phyloP scores from a whole-genome alignment of 1,140 invertebrate species.

The Thrips palmi region DNA sequence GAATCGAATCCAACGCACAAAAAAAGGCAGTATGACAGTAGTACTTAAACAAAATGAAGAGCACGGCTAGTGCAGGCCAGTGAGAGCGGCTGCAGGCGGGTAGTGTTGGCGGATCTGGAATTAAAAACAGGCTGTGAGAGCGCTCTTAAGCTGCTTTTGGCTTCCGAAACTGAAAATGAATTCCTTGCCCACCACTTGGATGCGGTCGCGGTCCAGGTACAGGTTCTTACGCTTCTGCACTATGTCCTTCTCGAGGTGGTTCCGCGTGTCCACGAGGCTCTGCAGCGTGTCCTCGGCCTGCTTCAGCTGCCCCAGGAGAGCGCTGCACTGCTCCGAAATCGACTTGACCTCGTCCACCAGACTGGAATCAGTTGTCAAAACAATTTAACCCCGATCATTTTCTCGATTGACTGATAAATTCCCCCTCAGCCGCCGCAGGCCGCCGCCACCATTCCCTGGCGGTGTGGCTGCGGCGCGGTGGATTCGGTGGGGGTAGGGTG shows the following conservation, averaged over 20 bases:
- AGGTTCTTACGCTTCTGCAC: conserved; percentile 50
- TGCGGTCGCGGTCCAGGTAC: conserved; percentile 45
- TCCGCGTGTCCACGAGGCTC: conserved; percentile 36
- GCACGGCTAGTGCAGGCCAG: too few relatives aligned
- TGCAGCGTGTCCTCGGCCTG: conserved; percentile 35
- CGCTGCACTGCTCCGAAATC: conserved; percentile 40
- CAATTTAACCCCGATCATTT: not conserved
- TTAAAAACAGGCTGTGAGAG: too few relatives aligned
- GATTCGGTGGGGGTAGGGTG: too few relatives aligned
- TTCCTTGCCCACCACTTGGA: conserved; percentile 25
- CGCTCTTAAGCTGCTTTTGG: too few relatives aligned
- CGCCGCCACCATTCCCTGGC: not conserved
- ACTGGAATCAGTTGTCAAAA: conserved; percentile 17
- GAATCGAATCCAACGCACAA: too few relatives aligned
- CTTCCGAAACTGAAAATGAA: too few relatives aligned
- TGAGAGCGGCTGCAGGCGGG: conserved; percentile 13
- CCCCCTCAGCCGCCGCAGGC: not conserved
- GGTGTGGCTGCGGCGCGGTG: not conserved
- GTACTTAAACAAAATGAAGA: too few relatives aligned
- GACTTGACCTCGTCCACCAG: conserved; percentile 54
- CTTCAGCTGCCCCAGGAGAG: conserved; percentile 34
- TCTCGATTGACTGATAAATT: not conserved
- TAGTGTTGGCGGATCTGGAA: conserved; percentile 15
- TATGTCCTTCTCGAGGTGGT: conserved; percentile 46
- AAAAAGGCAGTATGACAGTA: too few relatives aligned